Evolutionary conservation across 1,140 invertebrate genomes (phyloP).

Genomic region (Drosophila rufa): DNA sequence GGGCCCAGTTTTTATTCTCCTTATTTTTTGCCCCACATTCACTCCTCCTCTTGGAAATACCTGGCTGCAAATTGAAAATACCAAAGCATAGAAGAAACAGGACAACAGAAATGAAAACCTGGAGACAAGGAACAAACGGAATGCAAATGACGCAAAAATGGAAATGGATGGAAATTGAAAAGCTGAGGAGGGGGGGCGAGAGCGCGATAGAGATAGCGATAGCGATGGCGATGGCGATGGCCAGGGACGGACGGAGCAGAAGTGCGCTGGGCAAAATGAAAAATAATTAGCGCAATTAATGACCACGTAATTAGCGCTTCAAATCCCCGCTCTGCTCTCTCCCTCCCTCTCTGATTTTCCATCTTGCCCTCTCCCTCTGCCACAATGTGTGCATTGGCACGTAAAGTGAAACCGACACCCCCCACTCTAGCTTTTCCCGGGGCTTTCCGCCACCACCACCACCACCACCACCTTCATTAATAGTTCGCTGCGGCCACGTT

Average conservation of each 20-base stretch:
- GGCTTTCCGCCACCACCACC: background rate
- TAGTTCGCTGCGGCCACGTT: slow-evolving; percentile 68
- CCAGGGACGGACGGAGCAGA: slow-evolving; percentile 5
- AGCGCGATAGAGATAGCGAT: background rate
- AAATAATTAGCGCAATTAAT: slow-evolving; percentile 85
- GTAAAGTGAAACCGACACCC: slow-evolving; percentile 42
- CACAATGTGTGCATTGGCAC: slow-evolving; percentile 74
- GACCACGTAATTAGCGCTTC: slow-evolving; percentile 83
- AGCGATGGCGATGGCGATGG: no score
- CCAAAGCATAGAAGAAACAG: slow-evolving; percentile 28
- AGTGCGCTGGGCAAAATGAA: slow-evolving; percentile 64
- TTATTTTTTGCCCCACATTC: slow-evolving; percentile 2
- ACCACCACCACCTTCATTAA: slow-evolving; percentile 54
- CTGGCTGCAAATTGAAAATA: slow-evolving; percentile 48
- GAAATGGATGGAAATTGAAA: slow-evolving; percentile 73
- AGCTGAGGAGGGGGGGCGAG: background rate
- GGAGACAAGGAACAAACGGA: slow-evolving; percentile 40
- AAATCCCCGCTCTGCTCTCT: slow-evolving; percentile 42
- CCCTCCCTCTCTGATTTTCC: background rate
- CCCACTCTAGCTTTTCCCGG: background rate
- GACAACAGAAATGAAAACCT: slow-evolving; percentile 21
- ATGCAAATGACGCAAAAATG: slow-evolving; percentile 76
- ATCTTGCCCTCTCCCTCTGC: slow-evolving; percentile 6
- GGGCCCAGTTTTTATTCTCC: no score
- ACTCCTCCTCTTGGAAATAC: slow-evolving; percentile 8